phyloP scores from a whole-genome alignment of 2,888 invertebrate genomes.

The Andrena flavipes region DNA sequence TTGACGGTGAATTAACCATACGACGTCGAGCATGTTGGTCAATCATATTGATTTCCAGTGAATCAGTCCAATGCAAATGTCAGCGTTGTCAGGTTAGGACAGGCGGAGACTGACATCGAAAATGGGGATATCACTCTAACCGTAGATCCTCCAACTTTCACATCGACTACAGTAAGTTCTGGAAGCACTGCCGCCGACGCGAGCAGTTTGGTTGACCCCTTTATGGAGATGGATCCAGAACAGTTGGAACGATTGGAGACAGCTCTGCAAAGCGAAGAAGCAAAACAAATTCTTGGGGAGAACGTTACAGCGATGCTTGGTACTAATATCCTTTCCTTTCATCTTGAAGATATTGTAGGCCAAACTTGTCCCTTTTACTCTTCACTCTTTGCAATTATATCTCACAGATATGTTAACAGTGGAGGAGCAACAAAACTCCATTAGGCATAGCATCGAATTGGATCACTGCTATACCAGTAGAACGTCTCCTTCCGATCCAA shows the following conservation, averaged over 20 bases:
- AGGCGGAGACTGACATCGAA: slow-evolving; percentile 77
- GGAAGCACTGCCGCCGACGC: slow-evolving; percentile 62
- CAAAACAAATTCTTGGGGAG: slow-evolving; percentile 86
- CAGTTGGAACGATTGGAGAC: slow-evolving; percentile 86
- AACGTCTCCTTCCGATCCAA: slow-evolving; percentile 86
- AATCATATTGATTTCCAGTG: slow-evolving; percentile 69
- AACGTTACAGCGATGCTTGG: slow-evolving; percentile 85
- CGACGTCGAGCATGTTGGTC: not conserved
- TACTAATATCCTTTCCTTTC: slow-evolving; percentile 59
- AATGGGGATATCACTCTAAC: slow-evolving; percentile 81
- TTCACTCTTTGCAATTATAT: not conserved
- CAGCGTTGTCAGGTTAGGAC: slow-evolving; percentile 83
- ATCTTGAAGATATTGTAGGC: not conserved
- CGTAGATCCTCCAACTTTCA: slow-evolving; percentile 81
- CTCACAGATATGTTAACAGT: slow-evolving; percentile 84
- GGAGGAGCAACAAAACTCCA: slow-evolving; percentile 87
- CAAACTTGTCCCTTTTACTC: not conserved
- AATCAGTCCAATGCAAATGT: slow-evolving; percentile 82
- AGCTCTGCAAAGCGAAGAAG: slow-evolving; percentile 86
- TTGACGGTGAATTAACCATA: not conserved
- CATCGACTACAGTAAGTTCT: slow-evolving; percentile 54
- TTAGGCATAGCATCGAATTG: slow-evolving; percentile 86
- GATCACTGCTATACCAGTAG: slow-evolving; percentile 92
- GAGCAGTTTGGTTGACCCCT: slow-evolving; percentile 82
- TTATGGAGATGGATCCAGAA: slow-evolving; percentile 86